Base-by-base conservation (phyloP, 2,797 vertebrate genomes). In the Decapterus maruadsi region DNA sequence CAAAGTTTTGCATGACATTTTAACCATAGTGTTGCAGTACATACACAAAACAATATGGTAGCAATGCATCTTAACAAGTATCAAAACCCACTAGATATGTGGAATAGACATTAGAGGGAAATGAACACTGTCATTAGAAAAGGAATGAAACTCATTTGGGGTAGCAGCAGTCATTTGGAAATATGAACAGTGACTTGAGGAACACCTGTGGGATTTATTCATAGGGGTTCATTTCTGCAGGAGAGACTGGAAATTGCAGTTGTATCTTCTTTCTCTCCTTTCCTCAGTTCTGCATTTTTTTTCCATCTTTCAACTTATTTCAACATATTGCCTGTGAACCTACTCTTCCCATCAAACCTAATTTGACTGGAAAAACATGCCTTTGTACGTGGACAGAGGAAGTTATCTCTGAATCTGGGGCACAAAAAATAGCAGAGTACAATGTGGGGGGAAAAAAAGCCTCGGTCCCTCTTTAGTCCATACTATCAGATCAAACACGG, bases 331-430 rank as follows among this genome's bases (percentile, higher is more conserved):
- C 38, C 51, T 63, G 60, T 50, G 34, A 78, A 72, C 63, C 50
- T 29, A 53, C n/a, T 63, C 57, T 53, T 73, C 34, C 58, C 60
- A 76, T 58, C 51, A 75, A 40, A 31, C 9, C 36, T 55, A 58
- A 70, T 82, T 81, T 75, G 46, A 74, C 20, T 31, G 8, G 8
- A 20, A 50, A 67, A 77, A 54, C 13, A 40, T 13, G 55, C 3
- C 10, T 60, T 53, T 60, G 14, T 7, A 14, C 10, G 10, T 17
- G 36, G 42, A 74, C 40, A 53, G 46, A 76, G 12, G 19, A 75
- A 62, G 26, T 50, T 42, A 75, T 76, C 51, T 54, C 51, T 53
- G 34, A 83, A 83, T 81, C 12, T 72, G n/a, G 46, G 77, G 75
- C 65, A 89, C 63, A 66, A 77, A 77, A 58, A 54, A 46, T 31